Base-by-base conservation (phyloP, 2,888 invertebrate species). In the Acanthosepion esculentum region DNA sequence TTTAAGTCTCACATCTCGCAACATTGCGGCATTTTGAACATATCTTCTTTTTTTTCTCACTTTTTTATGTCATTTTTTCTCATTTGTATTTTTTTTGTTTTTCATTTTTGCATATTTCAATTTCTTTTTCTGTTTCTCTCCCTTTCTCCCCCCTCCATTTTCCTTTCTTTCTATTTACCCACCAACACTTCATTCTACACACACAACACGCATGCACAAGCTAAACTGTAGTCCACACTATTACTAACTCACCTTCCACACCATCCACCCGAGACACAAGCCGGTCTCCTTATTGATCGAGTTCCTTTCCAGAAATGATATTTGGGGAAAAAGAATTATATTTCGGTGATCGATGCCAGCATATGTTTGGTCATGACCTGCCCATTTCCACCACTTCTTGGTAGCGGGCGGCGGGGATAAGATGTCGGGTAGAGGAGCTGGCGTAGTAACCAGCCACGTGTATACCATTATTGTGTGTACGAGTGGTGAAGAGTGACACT, bases 291-390 rank as follows among this genome's bases (percentile, higher is more conserved):
- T 78, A 78, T 78, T n/a, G 78, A 78, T 78, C 33, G n/a, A 12
- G n/a, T 78, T 78, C 78, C 78, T 78, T 78, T 12, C n/a, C 78
- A 78, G 78, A 78, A 78, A 78, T 78, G 78, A 78, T 78, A 78
- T 78, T 78, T 78, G n/a, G 78, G 78, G 78, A 78, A 78, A 78
- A 78, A 78, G n/a, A 33, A 78, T 33, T 78, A 33, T 33, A 78
- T 78, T 78, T 78, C 78, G n/a, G n/a, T 78, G 78, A 78, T 78
- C 78, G 78, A 78, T 78, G n/a, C 78, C n/a, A n/a, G n/a, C 59
- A 59, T 59, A 59, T 59, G 59, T 59, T 59, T 59, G 59, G 59
- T 33, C 78, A 5, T 78, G n/a, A n/a, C n/a, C 78, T 15, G n/a
- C 78, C 78, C 5, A 78, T n/a, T 78, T 78, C 78, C 78, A 78